A percentile compares a stretch with the other conserved stretches of the same genome.
Evolutionary conservation across 2,797 vertebrate genomes (phyloP).

Genomic region (Micromesistius poutassou): DNA sequence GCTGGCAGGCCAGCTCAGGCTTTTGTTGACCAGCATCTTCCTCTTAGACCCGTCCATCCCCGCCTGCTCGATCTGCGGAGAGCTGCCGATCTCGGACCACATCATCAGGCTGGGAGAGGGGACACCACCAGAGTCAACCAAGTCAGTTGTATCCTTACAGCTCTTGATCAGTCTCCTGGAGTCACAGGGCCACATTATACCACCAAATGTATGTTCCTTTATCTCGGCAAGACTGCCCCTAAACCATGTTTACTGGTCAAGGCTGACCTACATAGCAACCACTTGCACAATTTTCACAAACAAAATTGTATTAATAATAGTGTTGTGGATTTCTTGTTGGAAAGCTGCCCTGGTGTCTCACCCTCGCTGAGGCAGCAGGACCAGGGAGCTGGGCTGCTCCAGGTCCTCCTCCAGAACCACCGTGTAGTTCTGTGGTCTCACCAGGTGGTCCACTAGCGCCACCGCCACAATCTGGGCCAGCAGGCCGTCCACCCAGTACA

Average conservation of each 20-base stretch:
- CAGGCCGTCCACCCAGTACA: conserved; percentile 88
- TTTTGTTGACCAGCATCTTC: conserved; percentile 71
- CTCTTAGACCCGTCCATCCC: conserved; percentile 85
- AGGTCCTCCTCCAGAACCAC: conserved; percentile 81
- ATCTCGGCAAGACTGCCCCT: too few relatives aligned
- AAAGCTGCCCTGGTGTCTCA: conserved; percentile 45
- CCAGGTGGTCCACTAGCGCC: conserved; percentile 61
- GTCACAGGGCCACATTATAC: too few relatives aligned
- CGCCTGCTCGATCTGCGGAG: conserved; percentile 78
- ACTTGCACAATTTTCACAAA: too few relatives aligned
- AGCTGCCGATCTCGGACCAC: conserved; percentile 85
- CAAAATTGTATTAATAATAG: too few relatives aligned
- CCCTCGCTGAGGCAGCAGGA: conserved; percentile 82
- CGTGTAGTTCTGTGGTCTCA: conserved; percentile 71
- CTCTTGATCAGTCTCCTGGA: background rate
- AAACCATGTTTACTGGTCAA: too few relatives aligned
- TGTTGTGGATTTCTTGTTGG: background rate
- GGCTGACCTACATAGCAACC: too few relatives aligned
- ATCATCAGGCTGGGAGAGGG: conserved; percentile 79
- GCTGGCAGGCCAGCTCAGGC: conserved; percentile 84
- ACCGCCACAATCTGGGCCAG: conserved; percentile 82
- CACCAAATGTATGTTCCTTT: too few relatives aligned
- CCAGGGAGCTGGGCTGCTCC: conserved; percentile 81
- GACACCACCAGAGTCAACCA: background rate
- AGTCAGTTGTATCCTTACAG: background rate